These are phyloP conservation scores for Isurus oxyrinchus DNA, from an alignment of 2,113 vertebrate genomes.

Conservation along the genomic window DNA sequence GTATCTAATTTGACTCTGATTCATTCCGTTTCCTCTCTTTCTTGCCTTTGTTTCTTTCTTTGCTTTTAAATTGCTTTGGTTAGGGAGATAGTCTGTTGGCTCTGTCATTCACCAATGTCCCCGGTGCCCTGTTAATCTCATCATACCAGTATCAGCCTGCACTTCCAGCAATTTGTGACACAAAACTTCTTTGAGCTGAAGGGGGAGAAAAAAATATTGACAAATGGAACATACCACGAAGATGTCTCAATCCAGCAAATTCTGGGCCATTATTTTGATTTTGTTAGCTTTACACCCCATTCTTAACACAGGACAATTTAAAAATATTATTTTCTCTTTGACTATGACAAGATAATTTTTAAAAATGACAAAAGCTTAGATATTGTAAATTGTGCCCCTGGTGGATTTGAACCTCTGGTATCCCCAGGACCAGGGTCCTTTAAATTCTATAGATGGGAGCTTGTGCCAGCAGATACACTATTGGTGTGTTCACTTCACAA, in stretches of 20 bases:
- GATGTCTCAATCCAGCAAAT: neutral
- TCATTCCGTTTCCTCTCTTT: neutral
- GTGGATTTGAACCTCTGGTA: conserved; percentile 51
- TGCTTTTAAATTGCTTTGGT: neutral
- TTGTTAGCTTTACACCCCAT: neutral
- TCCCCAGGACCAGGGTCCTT: conserved; percentile 39
- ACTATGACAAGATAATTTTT: neutral
- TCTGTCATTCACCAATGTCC: neutral
- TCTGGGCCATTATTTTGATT: neutral
- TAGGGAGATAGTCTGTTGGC: neutral
- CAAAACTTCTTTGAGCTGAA: neutral
- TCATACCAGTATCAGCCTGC: neutral
- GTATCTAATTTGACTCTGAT: neutral
- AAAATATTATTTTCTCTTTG: neutral
- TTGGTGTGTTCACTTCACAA: conserved; percentile 44
- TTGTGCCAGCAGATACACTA: conserved; percentile 46
- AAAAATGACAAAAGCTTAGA: conserved; percentile 43
- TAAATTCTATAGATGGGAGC: conserved; percentile 45
- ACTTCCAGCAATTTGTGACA: neutral
- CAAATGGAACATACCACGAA: neutral
- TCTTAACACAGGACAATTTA: neutral
- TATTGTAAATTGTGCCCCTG: conserved; percentile 49
- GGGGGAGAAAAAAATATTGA: neutral
- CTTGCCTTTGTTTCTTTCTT: neutral
- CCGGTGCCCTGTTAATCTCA: neutral